Evolutionary conservation across 2,113 vertebrate genomes (phyloP).

Genomic region (Chunga burmeisteri): DNA sequence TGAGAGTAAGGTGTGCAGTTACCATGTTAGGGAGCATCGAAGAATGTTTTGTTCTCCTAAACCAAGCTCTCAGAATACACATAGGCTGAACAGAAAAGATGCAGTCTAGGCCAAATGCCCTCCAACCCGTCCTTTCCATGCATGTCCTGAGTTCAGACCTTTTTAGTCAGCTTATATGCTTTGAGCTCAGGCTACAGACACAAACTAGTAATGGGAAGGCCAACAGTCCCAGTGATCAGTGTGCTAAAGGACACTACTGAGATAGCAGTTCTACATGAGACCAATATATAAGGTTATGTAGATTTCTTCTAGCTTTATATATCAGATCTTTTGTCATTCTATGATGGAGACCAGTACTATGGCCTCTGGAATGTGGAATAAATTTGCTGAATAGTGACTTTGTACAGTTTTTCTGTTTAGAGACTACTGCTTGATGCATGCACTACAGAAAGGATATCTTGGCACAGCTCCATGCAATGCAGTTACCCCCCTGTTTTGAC

Average conservation of each 20-base stretch:
- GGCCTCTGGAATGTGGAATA: background rate
- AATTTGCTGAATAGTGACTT: background rate
- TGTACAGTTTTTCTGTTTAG: background rate
- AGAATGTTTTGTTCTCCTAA: background rate
- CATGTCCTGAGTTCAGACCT: background rate
- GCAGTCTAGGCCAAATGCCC: background rate
- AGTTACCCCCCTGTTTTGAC: background rate
- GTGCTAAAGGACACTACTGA: background rate
- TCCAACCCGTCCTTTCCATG: background rate
- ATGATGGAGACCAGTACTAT: fast-evolving
- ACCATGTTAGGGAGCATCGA: background rate
- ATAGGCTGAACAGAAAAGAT: background rate
- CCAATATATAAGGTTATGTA: background rate
- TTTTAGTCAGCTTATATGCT: background rate
- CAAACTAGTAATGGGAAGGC: background rate
- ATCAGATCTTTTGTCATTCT: background rate
- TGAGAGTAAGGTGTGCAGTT: background rate
- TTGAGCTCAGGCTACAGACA: background rate
- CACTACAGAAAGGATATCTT: background rate
- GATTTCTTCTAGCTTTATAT: background rate
- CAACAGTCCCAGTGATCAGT: background rate
- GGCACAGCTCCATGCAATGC: background rate
- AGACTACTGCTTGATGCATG: background rate
- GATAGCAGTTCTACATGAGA: background rate
- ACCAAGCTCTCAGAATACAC: background rate